Evolutionary conservation across 2,113 vertebrate genomes (phyloP).

Genomic region (Notechis scutatus): DNA sequence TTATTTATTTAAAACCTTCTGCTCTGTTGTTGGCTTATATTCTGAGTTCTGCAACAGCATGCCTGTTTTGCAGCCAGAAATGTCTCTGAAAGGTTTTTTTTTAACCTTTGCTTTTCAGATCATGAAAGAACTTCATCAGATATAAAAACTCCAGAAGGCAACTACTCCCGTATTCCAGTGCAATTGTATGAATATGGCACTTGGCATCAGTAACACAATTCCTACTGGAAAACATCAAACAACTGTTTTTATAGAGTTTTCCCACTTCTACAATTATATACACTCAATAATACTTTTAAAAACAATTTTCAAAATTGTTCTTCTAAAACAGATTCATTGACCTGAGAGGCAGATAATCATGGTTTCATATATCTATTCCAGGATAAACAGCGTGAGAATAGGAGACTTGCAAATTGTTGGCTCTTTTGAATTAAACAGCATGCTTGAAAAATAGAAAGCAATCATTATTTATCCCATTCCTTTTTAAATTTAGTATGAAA

Average conservation of each 20-base stretch:
- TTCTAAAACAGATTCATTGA: background rate
- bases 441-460: background rate
- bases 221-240: slow-evolving; percentile 9
- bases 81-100: slow-evolving; percentile 40
- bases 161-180: slow-evolving; percentile 19
- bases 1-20: slow-evolving; percentile 47
- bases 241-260: slow-evolving; percentile 48
- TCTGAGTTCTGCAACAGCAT: slow-evolving; percentile 6
- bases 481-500: fast-evolving
- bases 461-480: background rate
- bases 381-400: background rate
- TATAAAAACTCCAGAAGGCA: slow-evolving; percentile 32
- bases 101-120: slow-evolving; percentile 38
- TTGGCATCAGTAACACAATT: background rate
- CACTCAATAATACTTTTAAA: background rate
- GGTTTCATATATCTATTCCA: background rate
- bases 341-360: background rate
- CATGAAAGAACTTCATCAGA: slow-evolving; percentile 38
- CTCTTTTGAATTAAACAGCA: background rate
- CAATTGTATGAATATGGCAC: slow-evolving; percentile 38
- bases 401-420: background rate
- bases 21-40: slow-evolving; percentile 24
- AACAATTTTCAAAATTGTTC: background rate
- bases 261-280: slow-evolving; percentile 42
- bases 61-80: slow-evolving; percentile 50